Conservation (phyloP, 2,113 vertebrate species). For the Okapia johnstoni region DNA sequence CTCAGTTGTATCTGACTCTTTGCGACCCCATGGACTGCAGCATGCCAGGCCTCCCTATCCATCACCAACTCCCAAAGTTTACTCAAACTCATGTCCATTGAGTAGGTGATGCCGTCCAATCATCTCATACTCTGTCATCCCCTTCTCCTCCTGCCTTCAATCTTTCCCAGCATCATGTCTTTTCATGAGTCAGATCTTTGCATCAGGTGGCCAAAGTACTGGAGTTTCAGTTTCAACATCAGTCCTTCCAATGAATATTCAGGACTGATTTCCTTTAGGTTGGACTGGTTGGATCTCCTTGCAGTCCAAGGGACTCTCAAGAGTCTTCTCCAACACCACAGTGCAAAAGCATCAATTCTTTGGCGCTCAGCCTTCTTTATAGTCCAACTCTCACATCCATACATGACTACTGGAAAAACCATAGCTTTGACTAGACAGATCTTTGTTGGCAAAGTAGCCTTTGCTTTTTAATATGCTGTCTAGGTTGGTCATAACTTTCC, state of each 20-base stretch:
- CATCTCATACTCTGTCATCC: background rate
- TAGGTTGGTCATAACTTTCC: background rate
- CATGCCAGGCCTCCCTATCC: background rate
- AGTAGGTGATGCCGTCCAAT: background rate
- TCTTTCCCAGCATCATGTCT: background rate
- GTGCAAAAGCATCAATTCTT: background rate
- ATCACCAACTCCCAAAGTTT: background rate
- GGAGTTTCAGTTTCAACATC: background rate
- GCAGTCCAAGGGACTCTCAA: background rate
- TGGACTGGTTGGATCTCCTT: background rate
- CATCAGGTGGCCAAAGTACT: background rate
- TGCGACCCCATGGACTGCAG: background rate
- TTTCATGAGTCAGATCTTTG: background rate
- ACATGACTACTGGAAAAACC: background rate
- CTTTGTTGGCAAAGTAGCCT: background rate
- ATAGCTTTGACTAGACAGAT: background rate
- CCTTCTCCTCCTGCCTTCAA: background rate
- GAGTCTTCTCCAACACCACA: background rate
- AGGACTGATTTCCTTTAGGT: background rate
- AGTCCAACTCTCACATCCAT: background rate
- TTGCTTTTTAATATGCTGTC: background rate
- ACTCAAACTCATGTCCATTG: background rate
- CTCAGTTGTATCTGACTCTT: background rate
- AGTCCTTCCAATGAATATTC: background rate
- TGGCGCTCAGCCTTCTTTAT: background rate